Conservation (phyloP, 2,888 invertebrate genomes). For the Drosophila nigricruria region DNA sequence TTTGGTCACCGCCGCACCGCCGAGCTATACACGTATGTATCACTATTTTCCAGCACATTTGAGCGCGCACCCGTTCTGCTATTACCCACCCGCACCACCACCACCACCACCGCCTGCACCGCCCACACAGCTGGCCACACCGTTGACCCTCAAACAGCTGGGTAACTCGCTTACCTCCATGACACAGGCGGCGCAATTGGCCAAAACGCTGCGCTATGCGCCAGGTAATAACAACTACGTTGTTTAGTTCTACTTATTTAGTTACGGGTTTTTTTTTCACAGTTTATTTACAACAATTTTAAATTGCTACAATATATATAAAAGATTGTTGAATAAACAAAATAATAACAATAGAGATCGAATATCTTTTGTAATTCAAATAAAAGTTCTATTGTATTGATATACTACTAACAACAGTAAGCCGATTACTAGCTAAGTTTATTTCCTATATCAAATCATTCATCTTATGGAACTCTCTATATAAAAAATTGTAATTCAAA, state of each 20-base stretch:
- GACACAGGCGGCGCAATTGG: slow-evolving; percentile 85
- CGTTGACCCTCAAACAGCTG: slow-evolving; percentile 84
- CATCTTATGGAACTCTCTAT: no score
- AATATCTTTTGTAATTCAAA: neutral
- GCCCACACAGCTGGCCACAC: slow-evolving; percentile 81
- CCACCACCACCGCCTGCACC: slow-evolving; percentile 81
- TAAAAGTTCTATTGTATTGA: neutral
- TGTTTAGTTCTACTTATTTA: slow-evolving; percentile 3
- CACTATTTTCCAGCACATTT: slow-evolving; percentile 87
- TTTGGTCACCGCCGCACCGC: slow-evolving; percentile 87
- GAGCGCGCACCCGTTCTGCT: slow-evolving; percentile 86
- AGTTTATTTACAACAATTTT: neutral
- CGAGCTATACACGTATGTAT: slow-evolving; percentile 88
- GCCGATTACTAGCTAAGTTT: neutral
- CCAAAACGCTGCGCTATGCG: slow-evolving; percentile 85
- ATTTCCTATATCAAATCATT: no score
- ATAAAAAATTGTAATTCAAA: no score
- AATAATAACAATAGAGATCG: neutral
- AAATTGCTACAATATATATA: neutral
- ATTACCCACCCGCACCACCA: slow-evolving; percentile 85
- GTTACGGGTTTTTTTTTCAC: neutral
- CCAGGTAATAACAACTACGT: slow-evolving; percentile 82
- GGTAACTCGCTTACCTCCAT: slow-evolving; percentile 81
- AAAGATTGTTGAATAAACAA: neutral
- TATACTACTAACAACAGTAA: neutral